These are phyloP conservation scores for Xylocopa sonorina DNA, from an alignment of 1,140 invertebrate genomes.

Conservation along the genomic window DNA sequence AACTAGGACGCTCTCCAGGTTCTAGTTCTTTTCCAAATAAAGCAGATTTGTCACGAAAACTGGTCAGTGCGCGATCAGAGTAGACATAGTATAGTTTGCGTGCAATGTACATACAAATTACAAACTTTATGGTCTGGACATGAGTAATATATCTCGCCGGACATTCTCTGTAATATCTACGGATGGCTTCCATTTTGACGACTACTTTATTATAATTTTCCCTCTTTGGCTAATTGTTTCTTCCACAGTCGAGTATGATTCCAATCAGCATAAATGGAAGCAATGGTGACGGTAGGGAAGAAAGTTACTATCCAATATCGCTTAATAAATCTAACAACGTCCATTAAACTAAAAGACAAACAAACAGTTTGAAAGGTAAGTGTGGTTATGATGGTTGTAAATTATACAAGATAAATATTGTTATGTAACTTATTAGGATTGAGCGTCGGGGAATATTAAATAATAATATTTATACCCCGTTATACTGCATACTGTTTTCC, in stretches of 20 bases:
- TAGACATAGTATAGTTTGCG: conserved; percentile 72
- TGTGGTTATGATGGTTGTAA: no score
- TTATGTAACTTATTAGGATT: not conserved
- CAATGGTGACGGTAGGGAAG: conserved; percentile 84
- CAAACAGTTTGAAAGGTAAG: not conserved
- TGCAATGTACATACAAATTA: conserved; percentile 79
- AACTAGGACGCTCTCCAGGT: conserved; percentile 87
- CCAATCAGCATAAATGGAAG: conserved; percentile 87
- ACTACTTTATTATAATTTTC: conserved; percentile 22
- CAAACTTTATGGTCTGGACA: no score
- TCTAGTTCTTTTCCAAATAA: conserved; percentile 86
- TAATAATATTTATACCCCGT: not conserved
- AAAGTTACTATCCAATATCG: conserved; percentile 85
- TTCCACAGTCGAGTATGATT: conserved; percentile 88
- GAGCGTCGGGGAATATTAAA: not conserved
- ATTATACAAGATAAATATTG: not conserved
- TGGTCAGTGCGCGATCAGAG: conserved; percentile 78
- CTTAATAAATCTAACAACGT: conserved; percentile 59
- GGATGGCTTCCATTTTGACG: not conserved
- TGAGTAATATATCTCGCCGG: no score
- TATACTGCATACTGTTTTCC: not conserved
- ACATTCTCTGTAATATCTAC: not conserved
- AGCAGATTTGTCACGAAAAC: conserved; percentile 89
- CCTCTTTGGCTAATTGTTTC: conserved; percentile 59
- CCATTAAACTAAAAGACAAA: conserved; percentile 24